Evolutionary conservation across 2,888 invertebrate genomes (phyloP).

Genomic region (Abrostola tripartita): DNA sequence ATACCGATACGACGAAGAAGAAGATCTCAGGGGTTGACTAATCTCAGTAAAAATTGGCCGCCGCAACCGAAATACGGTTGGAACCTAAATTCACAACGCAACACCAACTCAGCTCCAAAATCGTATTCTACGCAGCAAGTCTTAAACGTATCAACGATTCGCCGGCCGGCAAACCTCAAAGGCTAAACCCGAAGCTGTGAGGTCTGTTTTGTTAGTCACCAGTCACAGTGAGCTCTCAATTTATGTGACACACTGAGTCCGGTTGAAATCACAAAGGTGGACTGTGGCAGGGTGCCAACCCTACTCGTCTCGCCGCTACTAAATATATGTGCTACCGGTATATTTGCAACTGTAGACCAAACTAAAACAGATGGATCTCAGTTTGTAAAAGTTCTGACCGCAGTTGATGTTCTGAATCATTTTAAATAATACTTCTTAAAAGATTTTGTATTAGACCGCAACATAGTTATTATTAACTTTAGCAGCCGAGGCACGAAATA

Average conservation of each 20-base stretch:
- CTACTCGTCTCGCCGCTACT: constrained; percentile 5
- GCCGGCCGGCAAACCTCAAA: constrained; percentile 24
- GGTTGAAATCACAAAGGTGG: constrained; percentile 43
- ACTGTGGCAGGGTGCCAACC: constrained; percentile 17
- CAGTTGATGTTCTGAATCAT: no score
- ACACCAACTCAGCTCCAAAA: background rate
- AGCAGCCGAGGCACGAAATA: background rate
- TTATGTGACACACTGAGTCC: constrained; percentile 26
- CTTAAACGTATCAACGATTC: constrained; percentile 8
- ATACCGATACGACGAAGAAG: no score
- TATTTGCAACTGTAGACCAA: background rate
- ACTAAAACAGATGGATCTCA: background rate
- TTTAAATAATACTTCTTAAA: no score
- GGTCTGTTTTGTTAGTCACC: constrained; percentile 27
- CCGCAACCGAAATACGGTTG: no score
- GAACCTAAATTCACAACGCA: no score
- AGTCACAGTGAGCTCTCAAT: constrained; percentile 10
- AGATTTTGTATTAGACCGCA: background rate
- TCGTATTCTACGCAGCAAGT: constrained; percentile 1
- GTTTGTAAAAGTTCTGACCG: no score
- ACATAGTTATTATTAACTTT: background rate
- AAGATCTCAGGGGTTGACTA: no score
- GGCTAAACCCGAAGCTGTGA: constrained; percentile 12
- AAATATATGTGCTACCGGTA: constrained; percentile 29
- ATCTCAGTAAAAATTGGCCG: no score